Conservation (phyloP, 37 sponge, comb jelly and placozoan species). For the Crambe crambe region DNA sequence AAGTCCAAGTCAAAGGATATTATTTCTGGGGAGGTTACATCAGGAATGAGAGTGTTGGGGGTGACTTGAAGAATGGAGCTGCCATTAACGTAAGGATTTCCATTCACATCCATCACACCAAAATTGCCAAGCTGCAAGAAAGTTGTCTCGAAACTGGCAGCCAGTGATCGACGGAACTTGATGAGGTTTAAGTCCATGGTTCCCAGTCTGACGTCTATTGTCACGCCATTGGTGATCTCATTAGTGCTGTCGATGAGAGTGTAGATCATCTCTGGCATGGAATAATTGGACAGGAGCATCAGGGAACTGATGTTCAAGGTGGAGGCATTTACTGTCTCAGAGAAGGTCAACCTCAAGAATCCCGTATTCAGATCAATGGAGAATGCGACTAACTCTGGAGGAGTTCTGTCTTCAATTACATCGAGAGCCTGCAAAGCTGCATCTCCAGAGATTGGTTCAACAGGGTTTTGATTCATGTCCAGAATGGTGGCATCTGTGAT, state of each 20-base stretch:
- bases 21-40: slow-evolving; percentile 46
- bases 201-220: slow-evolving; percentile 50
- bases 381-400: slow-evolving; percentile 63
- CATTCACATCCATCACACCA: slow-evolving; percentile 78
- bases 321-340: slow-evolving; percentile 82
- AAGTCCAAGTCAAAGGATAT: slow-evolving; percentile 63
- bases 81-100: slow-evolving; percentile 39
- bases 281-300: slow-evolving; percentile 37
- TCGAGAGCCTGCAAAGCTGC: slow-evolving; percentile 24
- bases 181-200: slow-evolving; percentile 69
- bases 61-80: slow-evolving; percentile 23
- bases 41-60: slow-evolving; percentile 27
- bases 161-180: slow-evolving; percentile 63
- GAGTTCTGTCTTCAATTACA: slow-evolving; percentile 52
- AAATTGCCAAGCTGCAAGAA: slow-evolving; percentile 39
- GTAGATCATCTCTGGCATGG: slow-evolving; percentile 14
- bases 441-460: slow-evolving; percentile 17
- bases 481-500: slow-evolving; percentile 55
- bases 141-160: slow-evolving; percentile 36
- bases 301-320: slow-evolving; percentile 53
- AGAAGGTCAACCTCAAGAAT: slow-evolving; percentile 70
- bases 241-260: slow-evolving; percentile 44
- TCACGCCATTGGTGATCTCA: slow-evolving; percentile 7
- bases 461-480: slow-evolving; percentile 71
- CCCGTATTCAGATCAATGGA: slow-evolving; percentile 80